Conservation (phyloP, 2,113 vertebrate genomes). For the Pogonocichla stellata region DNA sequence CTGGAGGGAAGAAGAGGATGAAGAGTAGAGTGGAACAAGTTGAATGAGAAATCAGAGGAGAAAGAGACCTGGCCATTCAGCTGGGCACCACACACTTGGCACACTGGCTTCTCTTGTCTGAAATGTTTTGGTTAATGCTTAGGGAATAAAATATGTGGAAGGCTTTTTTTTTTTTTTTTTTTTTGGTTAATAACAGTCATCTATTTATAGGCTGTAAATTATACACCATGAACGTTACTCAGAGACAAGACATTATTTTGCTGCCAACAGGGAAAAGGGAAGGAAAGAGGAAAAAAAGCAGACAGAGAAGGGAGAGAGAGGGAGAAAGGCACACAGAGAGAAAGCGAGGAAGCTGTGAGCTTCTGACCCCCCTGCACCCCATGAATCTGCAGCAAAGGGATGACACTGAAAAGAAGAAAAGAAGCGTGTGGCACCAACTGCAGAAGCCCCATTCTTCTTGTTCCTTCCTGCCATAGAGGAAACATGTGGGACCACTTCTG, state of each 20-base stretch:
- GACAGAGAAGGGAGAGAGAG: background rate
- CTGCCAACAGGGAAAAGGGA: conserved; percentile 69
- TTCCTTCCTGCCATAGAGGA: background rate
- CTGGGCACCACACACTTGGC: background rate
- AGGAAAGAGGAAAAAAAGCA: background rate
- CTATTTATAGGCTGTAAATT: conserved; percentile 82
- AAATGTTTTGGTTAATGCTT: conserved; percentile 61
- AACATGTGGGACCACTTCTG: background rate
- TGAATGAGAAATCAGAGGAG: background rate
- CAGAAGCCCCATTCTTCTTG: accelerated
- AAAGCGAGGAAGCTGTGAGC: background rate
- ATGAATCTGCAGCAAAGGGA: background rate
- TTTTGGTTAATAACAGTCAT: conserved; percentile 67
- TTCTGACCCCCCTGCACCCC: background rate
- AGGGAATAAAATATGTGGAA: conserved; percentile 44
- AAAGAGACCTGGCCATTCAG: background rate
- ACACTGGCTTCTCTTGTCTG: background rate
- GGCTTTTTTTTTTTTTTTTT: background rate
- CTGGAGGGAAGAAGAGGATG: background rate
- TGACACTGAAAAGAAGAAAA: background rate
- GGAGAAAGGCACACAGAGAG: background rate
- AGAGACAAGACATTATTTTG: conserved; percentile 78
- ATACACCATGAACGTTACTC: conserved; percentile 66
- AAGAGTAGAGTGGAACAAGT: background rate
- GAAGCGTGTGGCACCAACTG: background rate